Evolutionary conservation across 2,113 vertebrate genomes (phyloP), one percentile per base, ranked within the genome.

Genomic region (Bambusicola thoracicus): DNA sequence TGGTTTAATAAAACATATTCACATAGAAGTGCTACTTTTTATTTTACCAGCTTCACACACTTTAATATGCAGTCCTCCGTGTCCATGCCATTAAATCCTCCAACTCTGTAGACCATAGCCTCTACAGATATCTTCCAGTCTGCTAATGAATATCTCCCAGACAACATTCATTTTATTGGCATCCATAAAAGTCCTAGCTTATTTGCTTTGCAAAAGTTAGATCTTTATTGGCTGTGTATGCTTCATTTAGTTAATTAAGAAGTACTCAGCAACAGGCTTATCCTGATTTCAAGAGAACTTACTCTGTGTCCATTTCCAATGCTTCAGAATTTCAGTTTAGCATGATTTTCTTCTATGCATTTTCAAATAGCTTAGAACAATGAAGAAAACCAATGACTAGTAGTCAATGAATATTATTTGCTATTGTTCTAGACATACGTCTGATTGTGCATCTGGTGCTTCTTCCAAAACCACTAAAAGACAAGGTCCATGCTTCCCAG

Each of bases 91-190:
- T 95, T 95, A 96, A 95, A 95, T 56, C 36, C 69, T 87, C 77
- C 66, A 81, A 10, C 82, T 95, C 95, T 93, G 95, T 96, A 84
- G 90, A 93, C 88, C 92, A 72, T 81, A 94, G 69, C 92, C 40
- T 93, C 80, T 56, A 40, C 77, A 94, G 93, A 83, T 34, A 40
- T 58, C 89, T 92, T 90, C 76, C 40, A 77, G 21, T 22, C 65
- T 55, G 79, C 51, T 85, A 92, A 84, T 83, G 16, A 87, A 79
- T 78, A 46, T 90, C 81, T 93, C 81, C 53, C 80, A 91, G 92
- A 95, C 87, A 68, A 69, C 81, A 58, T 59, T 89, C 69, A 44
- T 81, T 95, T 91, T 76, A 92, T 30, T 75, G 80, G 61, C 72
- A 87, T 43, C 73, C 55, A 82, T 80, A 93, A 92, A 93, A 84